phyloP scores from a whole-genome alignment of 2,888 invertebrate genomes.

The Idaea straminata region DNA sequence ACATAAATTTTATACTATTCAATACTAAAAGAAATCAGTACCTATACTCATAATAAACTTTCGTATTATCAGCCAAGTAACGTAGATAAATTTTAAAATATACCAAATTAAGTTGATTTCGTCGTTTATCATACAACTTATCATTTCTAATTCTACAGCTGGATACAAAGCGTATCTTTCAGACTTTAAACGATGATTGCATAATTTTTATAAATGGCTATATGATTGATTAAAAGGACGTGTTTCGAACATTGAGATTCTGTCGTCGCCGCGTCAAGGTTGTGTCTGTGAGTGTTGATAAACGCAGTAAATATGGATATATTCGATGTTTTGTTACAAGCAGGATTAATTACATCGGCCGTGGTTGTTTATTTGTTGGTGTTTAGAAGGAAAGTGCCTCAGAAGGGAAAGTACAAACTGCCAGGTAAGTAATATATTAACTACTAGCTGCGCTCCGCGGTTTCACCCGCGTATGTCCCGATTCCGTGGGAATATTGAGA shows the following conservation, averaged over 20 bases:
- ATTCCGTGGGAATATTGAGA: too few relatives aligned
- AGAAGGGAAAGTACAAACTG: constrained; percentile 45
- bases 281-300: background rate
- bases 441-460: too few relatives aligned
- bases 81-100: background rate
- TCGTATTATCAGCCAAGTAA: background rate
- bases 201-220: constrained; percentile 2
- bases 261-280: constrained; percentile 6
- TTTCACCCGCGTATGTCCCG: too few relatives aligned
- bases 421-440: constrained; percentile 57
- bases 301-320: constrained; percentile 47
- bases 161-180: background rate
- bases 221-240: background rate
- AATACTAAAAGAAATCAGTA: background rate
- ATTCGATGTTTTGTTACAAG: constrained; percentile 55
- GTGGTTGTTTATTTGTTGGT: constrained; percentile 59
- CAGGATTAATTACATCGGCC: constrained; percentile 54
- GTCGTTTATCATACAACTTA: background rate
- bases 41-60: background rate
- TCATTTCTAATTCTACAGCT: background rate
- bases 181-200: constrained; percentile 3
- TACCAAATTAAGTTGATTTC: background rate
- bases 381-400: constrained; percentile 43
- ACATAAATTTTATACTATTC: background rate
- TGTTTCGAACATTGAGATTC: background rate